Conservation (phyloP, 2,113 vertebrate species). For the Chaetura pelagica region DNA sequence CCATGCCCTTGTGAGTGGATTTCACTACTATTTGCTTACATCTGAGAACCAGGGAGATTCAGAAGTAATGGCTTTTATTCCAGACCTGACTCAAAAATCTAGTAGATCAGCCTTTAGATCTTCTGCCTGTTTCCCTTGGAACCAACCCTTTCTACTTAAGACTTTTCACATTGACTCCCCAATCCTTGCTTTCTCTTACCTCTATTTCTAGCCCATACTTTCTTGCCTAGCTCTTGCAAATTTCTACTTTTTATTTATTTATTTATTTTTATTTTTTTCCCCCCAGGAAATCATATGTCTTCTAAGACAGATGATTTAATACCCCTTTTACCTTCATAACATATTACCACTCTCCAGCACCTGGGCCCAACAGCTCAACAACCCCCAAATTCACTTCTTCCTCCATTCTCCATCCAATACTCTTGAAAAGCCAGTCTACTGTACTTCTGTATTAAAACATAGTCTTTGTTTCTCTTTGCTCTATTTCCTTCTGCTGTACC, state of each 20-base stretch:
- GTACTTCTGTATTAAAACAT: background rate
- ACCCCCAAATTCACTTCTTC: background rate
- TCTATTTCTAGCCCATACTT: background rate
- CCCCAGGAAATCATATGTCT: background rate
- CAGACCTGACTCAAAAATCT: background rate
- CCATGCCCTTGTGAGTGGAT: background rate
- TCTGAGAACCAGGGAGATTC: background rate
- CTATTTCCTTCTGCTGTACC: background rate
- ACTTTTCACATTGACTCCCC: background rate
- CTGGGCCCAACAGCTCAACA: background rate
- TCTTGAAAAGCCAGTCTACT: background rate
- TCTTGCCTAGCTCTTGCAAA: background rate
- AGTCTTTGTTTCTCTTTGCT: background rate
- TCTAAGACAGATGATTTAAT: background rate
- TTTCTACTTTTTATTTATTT: background rate
- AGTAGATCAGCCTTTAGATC: background rate
- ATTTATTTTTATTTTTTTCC: background rate
- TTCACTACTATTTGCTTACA: background rate
- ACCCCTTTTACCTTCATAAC: background rate
- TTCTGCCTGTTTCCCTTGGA: background rate
- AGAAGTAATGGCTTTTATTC: background rate
- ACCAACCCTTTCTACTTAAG: background rate
- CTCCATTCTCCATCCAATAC: background rate
- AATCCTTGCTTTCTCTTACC: background rate
- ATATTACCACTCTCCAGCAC: background rate